phyloP scores from a whole-genome alignment of 2,888 invertebrate genomes.

The Cantharis flavilabris region DNA sequence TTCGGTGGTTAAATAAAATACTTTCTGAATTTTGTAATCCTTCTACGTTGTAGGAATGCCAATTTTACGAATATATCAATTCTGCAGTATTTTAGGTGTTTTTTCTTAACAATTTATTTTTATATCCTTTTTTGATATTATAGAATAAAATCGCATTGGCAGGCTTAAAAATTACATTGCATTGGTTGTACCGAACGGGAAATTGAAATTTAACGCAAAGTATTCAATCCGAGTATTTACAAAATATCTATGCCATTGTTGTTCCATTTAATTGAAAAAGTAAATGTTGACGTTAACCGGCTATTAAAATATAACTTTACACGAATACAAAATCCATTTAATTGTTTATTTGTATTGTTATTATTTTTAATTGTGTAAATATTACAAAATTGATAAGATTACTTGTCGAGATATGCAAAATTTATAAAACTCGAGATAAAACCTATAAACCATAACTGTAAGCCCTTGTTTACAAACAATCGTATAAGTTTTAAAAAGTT shows the following conservation, averaged over 20 bases:
- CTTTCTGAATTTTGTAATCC: too few relatives aligned
- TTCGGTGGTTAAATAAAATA: too few relatives aligned
- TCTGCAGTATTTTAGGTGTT: too few relatives aligned
- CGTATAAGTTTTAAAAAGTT: not conserved
- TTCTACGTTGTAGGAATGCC: too few relatives aligned
- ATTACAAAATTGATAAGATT: not conserved
- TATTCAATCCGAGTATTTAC: not conserved
- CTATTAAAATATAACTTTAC: not conserved
- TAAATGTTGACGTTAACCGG: not conserved
- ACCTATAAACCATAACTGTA: not conserved
- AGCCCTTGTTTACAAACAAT: not conserved
- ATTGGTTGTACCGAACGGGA: not conserved
- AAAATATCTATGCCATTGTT: not conserved
- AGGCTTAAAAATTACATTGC: not conserved
- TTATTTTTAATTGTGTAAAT: not conserved
- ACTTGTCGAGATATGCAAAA: not conserved
- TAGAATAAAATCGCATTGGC: not conserved
- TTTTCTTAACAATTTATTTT: not conserved
- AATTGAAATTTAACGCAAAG: not conserved
- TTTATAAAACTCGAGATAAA: not conserved
- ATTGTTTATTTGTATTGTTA: not conserved
- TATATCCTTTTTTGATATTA: not conserved
- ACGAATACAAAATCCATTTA: not conserved
- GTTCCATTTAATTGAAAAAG: not conserved
- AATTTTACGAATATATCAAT: too few relatives aligned